Conservation (phyloP, 2,113 vertebrate genomes). For the Zingel zingel region DNA sequence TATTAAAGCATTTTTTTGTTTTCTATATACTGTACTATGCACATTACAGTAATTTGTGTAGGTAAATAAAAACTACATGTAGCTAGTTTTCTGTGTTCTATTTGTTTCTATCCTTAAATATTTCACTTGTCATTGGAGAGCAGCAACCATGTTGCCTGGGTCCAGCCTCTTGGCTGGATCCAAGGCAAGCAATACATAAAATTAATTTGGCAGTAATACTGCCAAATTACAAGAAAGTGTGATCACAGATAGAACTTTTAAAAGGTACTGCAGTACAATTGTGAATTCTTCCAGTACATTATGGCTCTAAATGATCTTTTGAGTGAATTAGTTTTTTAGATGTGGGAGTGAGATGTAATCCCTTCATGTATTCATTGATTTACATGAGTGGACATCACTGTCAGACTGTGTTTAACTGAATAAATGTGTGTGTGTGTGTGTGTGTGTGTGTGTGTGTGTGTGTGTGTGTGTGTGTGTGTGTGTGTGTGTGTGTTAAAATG, state of each 20-base stretch:
- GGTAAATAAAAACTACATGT: background rate
- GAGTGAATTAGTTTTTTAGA: too few relatives aligned
- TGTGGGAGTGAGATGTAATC: background rate
- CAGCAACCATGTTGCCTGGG: too few relatives aligned
- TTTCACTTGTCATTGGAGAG: background rate
- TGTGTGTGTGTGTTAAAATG: background rate
- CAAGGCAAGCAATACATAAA: too few relatives aligned
- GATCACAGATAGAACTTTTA: background rate
- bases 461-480: too few relatives aligned
- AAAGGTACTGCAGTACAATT: background rate
- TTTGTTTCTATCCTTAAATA: background rate
- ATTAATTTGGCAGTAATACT: too few relatives aligned
- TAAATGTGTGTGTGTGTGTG: too few relatives aligned
- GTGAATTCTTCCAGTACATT: background rate
- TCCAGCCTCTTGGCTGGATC: too few relatives aligned
- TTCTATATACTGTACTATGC: background rate
- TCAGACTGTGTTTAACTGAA: background rate
- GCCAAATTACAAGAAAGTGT: too few relatives aligned
- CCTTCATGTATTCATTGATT: background rate
- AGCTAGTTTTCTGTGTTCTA: background rate
- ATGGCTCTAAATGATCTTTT: background rate
- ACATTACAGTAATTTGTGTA: background rate
- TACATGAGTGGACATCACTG: background rate
- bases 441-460: too few relatives aligned
- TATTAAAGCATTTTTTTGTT: background rate